phyloP scores from a whole-genome alignment of 2,797 vertebrate species.

The Cuniculus paca region DNA sequence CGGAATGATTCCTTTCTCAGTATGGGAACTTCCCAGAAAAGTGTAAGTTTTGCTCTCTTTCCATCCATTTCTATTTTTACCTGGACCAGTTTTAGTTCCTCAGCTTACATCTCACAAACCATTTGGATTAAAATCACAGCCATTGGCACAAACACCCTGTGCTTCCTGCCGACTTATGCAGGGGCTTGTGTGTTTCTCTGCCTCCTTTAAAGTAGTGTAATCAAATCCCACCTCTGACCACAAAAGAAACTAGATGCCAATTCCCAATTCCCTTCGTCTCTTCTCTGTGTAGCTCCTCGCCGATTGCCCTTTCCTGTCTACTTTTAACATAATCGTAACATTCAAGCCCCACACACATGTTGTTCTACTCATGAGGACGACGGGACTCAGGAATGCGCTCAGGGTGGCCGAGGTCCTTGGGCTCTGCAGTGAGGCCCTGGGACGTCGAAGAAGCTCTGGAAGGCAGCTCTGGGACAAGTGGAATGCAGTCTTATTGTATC shows the following conservation, averaged over 20 bases:
- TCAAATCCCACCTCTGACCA: accelerated
- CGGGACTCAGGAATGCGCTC: neutral
- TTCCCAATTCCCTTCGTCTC: neutral
- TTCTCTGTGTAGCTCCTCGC: neutral
- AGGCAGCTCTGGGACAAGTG: neutral
- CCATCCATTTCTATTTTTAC: neutral
- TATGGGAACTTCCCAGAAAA: neutral
- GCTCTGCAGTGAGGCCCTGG: accelerated
- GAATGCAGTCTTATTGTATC: neutral
- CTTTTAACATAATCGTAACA: neutral
- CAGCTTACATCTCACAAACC: neutral
- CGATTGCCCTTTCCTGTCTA: neutral
- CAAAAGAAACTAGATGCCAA: too few species aligned
- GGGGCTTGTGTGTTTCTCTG: neutral
- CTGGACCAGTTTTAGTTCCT: neutral
- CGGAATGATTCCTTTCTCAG: neutral
- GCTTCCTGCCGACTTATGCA: neutral
- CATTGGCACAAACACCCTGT: neutral
- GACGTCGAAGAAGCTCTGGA: neutral
- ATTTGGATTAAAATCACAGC: neutral
- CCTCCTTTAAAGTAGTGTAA: accelerated
- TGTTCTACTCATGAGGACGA: too few species aligned
- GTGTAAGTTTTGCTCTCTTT: neutral
- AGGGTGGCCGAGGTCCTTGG: neutral
- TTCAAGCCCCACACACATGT: neutral